A percentile compares a stretch with the other conserved stretches of the same genome.
These are phyloP conservation scores for Rhamnusium bicolor DNA, from an alignment of 2,888 invertebrate species.

Conservation along the genomic window DNA sequence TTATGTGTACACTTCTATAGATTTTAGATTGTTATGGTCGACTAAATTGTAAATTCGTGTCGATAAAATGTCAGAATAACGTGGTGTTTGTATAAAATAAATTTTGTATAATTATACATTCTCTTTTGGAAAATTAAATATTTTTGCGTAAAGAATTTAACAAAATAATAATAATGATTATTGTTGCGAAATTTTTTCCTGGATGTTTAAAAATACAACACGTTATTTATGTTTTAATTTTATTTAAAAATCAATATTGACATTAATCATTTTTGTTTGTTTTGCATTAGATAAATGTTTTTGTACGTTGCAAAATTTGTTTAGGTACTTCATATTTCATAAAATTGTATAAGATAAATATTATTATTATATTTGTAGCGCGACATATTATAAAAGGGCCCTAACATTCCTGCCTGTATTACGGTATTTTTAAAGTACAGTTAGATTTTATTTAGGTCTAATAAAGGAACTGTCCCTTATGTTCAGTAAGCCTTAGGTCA, in stretches of 20 bases:
- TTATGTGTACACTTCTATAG: background rate
- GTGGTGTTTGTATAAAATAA: background rate
- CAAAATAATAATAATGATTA: slow-evolving; percentile 2
- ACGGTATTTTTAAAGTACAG: slow-evolving; percentile 29
- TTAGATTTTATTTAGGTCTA: slow-evolving; percentile 22
- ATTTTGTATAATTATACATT: background rate
- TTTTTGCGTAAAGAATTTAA: slow-evolving; percentile 1
- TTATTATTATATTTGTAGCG: background rate
- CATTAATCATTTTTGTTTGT: slow-evolving; percentile 27
- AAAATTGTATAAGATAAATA: background rate
- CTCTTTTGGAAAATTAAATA: slow-evolving; percentile 8
- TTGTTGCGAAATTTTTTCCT: slow-evolving; percentile 12
- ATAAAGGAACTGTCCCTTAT: slow-evolving; percentile 25
- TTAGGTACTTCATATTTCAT: background rate
- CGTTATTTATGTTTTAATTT: slow-evolving; percentile 21
- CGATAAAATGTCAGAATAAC: background rate
- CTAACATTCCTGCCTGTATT: background rate
- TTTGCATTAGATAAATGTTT: slow-evolving; percentile 30
- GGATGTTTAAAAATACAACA: slow-evolving; percentile 26
- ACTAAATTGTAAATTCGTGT: background rate
- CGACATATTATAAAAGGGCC: background rate
- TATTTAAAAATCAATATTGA: slow-evolving; percentile 16
- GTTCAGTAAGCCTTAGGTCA: background rate
- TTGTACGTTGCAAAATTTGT: slow-evolving; percentile 34
- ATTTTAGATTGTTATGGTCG: background rate